Conservation (phyloP, 1,140 invertebrate genomes). For the Liolophura sinensis region DNA sequence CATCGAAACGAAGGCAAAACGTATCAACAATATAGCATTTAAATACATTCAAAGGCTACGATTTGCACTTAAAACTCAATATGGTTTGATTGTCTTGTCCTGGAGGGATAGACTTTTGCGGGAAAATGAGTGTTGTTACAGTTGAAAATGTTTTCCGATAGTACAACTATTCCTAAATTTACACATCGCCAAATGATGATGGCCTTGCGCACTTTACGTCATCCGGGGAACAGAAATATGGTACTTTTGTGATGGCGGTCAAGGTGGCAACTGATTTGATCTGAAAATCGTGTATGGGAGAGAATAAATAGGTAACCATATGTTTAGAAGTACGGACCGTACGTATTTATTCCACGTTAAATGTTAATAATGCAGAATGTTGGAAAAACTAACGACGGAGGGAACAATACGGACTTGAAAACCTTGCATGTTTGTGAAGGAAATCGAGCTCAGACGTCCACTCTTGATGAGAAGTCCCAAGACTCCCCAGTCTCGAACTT, state of each 20-base stretch:
- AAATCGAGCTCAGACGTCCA: slow-evolving; percentile 38
- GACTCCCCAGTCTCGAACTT: slow-evolving; percentile 78
- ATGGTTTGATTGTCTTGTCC: too few relatives aligned
- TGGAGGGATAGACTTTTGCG: too few relatives aligned
- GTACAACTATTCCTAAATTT: neutral
- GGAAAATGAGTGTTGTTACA: too few relatives aligned
- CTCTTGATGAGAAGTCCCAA: slow-evolving; percentile 55
- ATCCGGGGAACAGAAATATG: slow-evolving; percentile 45
- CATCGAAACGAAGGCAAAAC: too few relatives aligned
- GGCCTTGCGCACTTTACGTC: slow-evolving; percentile 43
- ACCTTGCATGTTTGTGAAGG: slow-evolving; percentile 49
- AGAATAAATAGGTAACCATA: neutral
- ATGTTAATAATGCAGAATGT: slow-evolving; percentile 81
- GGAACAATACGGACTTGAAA: slow-evolving; percentile 67
- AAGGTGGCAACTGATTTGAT: slow-evolving; percentile 48
- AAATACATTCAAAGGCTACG: too few relatives aligned
- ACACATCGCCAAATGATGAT: slow-evolving; percentile 23
- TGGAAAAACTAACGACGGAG: slow-evolving; percentile 72
- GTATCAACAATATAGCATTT: too few relatives aligned
- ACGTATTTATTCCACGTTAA: slow-evolving; percentile 3
- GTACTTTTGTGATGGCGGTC: slow-evolving; percentile 57
- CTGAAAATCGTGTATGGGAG: slow-evolving; percentile 5
- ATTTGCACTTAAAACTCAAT: too few relatives aligned
- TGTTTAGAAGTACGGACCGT: neutral
- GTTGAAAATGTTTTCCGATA: too few relatives aligned